A percentile compares a stretch with the other conserved stretches of the same genome.
Evolutionary conservation across 2,113 vertebrate genomes (phyloP).

Genomic region (Riparia riparia): DNA sequence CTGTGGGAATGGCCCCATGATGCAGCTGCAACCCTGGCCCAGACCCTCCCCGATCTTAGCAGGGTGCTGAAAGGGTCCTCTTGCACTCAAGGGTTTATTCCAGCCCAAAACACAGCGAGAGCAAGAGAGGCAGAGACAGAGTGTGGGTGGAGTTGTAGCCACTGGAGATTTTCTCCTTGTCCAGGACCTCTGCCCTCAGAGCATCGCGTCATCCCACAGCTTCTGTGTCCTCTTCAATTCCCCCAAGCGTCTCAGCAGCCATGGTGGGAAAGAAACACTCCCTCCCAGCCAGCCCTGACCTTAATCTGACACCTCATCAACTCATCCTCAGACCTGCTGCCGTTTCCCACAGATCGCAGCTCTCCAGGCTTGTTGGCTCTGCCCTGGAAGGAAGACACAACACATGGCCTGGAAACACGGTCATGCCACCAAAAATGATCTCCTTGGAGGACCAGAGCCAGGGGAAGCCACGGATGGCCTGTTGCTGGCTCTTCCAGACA

Average conservation of each 20-base stretch:
- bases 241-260: neutral
- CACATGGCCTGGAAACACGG: neutral
- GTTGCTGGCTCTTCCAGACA: neutral
- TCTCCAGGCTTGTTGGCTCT: neutral
- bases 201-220: neutral
- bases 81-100: neutral
- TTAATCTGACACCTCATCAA: constrained; percentile 7
- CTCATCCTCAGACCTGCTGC: neutral
- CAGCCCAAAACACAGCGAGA: neutral
- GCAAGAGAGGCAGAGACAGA: neutral
- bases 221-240: neutral
- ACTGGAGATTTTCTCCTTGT: neutral
- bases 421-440: neutral
- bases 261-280: neutral
- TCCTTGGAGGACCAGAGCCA: neutral
- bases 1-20: neutral
- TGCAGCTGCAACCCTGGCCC: neutral
- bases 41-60: neutral
- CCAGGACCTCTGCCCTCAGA: neutral
- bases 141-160: neutral
- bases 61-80: neutral
- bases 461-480: neutral
- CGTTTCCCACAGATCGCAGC: neutral
- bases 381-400: neutral
- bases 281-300: neutral